phyloP scores from a whole-genome alignment of 2,113 vertebrate genomes.

The Hemiscyllium ocellatum region DNA sequence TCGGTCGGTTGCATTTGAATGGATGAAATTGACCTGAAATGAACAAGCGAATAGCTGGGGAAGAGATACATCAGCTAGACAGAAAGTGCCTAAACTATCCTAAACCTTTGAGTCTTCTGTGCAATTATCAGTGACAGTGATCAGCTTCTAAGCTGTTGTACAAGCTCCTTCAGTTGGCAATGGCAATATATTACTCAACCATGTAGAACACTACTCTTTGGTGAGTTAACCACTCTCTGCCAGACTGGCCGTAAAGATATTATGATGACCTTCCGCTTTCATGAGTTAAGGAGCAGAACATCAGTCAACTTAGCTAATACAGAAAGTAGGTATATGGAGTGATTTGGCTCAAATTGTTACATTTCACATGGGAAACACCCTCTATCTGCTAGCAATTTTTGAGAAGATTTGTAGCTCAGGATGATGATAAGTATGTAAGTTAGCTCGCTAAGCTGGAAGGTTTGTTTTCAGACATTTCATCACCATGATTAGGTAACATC shows the following conservation, averaged over 20 bases:
- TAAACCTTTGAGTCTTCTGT: background rate
- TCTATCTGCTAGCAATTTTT: background rate
- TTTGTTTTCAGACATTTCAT: too few species aligned
- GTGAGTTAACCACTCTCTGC: background rate
- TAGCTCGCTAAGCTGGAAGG: too few species aligned
- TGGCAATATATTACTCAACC: background rate
- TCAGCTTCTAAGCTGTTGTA: background rate
- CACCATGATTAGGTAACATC: too few species aligned
- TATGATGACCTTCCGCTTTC: background rate
- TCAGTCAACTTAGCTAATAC: background rate
- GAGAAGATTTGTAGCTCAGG: too few species aligned
- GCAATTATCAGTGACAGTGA: background rate
- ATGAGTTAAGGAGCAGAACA: background rate
- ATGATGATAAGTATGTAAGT: too few species aligned
- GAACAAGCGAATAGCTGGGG: background rate
- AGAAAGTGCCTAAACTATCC: background rate
- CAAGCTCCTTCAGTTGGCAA: background rate
- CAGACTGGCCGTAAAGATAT: background rate
- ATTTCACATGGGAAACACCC: background rate
- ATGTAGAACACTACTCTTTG: background rate
- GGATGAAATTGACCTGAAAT: constrained; percentile 20
- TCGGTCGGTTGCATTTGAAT: background rate
- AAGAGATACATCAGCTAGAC: background rate
- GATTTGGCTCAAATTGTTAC: background rate
- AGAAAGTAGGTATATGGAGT: background rate